phyloP scores from a whole-genome alignment of 2,888 invertebrate genomes.

The Erebia palarica region DNA sequence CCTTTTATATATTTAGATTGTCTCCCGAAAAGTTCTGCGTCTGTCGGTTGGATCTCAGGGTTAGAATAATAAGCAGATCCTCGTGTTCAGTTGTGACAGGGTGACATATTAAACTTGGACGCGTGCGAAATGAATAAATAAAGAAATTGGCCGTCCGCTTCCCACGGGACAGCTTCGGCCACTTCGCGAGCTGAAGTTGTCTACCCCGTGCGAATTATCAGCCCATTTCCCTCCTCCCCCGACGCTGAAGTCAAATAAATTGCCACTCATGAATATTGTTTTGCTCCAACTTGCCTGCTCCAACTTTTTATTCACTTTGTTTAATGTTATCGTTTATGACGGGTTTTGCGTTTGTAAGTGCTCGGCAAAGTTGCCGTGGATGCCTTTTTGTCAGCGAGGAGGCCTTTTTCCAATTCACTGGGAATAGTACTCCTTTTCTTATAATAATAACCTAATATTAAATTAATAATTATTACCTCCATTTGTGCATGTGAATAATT shows the following conservation, averaged over 20 bases:
- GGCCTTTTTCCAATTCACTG: neutral
- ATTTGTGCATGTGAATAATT: no score
- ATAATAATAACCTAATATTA: no score
- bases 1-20: no score
- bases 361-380: neutral
- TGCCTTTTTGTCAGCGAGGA: neutral
- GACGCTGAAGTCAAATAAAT: slow-evolving; percentile 36
- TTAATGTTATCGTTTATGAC: slow-evolving; percentile 17
- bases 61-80: neutral
- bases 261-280: slow-evolving; percentile 33
- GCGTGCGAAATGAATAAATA: slow-evolving; percentile 21
- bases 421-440: no score
- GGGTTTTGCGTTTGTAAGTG: neutral
- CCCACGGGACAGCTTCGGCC: slow-evolving; percentile 27
- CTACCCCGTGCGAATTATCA: slow-evolving; percentile 35
- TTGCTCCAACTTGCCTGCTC: slow-evolving; percentile 25
- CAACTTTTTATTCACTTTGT: slow-evolving; percentile 25
- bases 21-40: neutral
- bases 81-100: neutral
- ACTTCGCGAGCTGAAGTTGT: slow-evolving; percentile 27
- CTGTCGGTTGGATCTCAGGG: neutral
- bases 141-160: slow-evolving; percentile 13
- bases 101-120: neutral
- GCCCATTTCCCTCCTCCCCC: slow-evolving; percentile 32
- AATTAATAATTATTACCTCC: no score